Evolutionary conservation across 2,888 invertebrate genomes (phyloP).

Genomic region (Azorinus chamasolen): DNA sequence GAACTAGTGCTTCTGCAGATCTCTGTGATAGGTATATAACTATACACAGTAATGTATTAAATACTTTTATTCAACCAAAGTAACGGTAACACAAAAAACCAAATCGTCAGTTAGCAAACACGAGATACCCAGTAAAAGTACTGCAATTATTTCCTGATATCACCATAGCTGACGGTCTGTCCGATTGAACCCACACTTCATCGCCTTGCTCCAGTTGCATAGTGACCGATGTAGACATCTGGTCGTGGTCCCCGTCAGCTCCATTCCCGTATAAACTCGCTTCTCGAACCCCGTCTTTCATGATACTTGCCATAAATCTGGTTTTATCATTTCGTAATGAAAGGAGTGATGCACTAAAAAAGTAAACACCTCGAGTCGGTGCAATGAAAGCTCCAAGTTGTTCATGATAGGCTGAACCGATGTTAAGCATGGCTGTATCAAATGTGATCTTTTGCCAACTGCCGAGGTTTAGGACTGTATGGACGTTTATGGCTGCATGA

Average conservation of each 20-base stretch:
- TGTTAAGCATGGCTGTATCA: slow-evolving; percentile 5
- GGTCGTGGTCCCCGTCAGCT: background rate
- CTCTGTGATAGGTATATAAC: background rate
- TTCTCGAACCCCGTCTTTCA: slow-evolving; percentile 1
- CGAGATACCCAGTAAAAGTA: slow-evolving; percentile 18
- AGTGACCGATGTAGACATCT: too few species aligned
- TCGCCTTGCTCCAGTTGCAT: slow-evolving; percentile 5
- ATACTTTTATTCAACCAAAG: too few species aligned
- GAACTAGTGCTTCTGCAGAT: slow-evolving; percentile 11
- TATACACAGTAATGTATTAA: too few species aligned
- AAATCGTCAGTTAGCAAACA: slow-evolving; percentile 5
- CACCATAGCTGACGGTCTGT: background rate
- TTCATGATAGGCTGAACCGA: slow-evolving; percentile 14
- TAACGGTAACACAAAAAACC: too few species aligned
- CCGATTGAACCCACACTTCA: slow-evolving; percentile 8
- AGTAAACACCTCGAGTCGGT: slow-evolving; percentile 7
- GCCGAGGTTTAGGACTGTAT: background rate
- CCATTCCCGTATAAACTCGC: slow-evolving; percentile 8
- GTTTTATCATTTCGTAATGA: background rate
- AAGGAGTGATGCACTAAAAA: slow-evolving; percentile 13
- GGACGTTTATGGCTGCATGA: slow-evolving; percentile 1
- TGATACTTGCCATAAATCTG: slow-evolving; percentile 1
- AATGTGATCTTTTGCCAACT: background rate
- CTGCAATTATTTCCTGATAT: slow-evolving; percentile 8
- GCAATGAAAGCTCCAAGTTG: slow-evolving; percentile 17